phyloP scores from a whole-genome alignment of 1,140 invertebrate species.

The Cydia splendana region DNA sequence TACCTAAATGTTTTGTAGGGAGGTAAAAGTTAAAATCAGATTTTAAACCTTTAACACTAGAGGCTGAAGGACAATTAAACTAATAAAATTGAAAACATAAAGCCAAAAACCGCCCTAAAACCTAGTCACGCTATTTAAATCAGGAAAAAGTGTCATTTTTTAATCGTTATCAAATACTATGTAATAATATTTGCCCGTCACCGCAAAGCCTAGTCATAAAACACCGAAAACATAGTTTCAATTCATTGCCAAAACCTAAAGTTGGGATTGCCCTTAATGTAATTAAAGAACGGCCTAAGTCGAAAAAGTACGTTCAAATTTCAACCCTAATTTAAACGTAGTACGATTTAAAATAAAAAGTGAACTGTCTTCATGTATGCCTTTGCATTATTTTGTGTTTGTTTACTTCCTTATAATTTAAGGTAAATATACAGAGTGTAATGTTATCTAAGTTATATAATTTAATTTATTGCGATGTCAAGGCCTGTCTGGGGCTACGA shows the following conservation, averaged over 20 bases:
- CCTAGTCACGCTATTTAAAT: neutral
- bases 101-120: too few relatives aligned
- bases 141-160: neutral
- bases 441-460: constrained; percentile 20
- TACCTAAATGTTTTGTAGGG: too few relatives aligned
- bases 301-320: neutral
- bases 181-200: constrained; percentile 7
- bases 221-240: neutral
- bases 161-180: neutral
- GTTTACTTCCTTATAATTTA: neutral
- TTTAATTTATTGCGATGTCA: neutral
- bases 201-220: neutral
- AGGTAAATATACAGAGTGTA: neutral
- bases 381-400: neutral
- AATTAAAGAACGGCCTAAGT: neutral
- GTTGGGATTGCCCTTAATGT: neutral
- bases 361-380: neutral
- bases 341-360: neutral
- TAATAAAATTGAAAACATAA: too few relatives aligned
- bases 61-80: too few relatives aligned
- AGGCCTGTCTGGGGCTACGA: neutral
- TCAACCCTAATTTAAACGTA: neutral
- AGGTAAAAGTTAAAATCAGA: too few relatives aligned
- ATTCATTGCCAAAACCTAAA: constrained; percentile 4
- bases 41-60: too few relatives aligned